A percentile compares a stretch with the other conserved stretches of the same genome.
Conservation (phyloP, 2,113 vertebrate genomes). For the Ammodytes dubius region DNA sequence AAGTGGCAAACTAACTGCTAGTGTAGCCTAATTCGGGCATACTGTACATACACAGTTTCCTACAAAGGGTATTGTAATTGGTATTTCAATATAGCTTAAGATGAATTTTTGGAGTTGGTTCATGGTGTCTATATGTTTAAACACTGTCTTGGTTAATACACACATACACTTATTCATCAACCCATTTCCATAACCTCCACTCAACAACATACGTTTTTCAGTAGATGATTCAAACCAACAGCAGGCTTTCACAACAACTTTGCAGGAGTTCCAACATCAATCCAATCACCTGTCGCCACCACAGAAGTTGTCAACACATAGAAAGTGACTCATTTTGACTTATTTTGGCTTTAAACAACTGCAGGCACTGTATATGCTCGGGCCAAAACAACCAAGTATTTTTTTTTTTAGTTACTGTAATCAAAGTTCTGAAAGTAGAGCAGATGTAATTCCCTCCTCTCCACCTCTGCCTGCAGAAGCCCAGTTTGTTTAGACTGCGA, state of each 20-base stretch:
- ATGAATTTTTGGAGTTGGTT: not conserved
- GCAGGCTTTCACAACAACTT: not conserved
- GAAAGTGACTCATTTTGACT: not conserved
- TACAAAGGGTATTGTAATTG: not conserved
- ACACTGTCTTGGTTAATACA: not conserved
- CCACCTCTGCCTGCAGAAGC: not conserved
- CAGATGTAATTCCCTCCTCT: slow-evolving; percentile 21
- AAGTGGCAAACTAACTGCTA: not conserved
- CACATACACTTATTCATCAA: not conserved
- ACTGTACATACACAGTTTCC: not conserved
- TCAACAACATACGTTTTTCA: not conserved
- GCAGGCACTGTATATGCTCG: no score
- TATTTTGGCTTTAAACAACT: not conserved
- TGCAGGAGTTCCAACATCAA: not conserved
- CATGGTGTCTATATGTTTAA: not conserved
- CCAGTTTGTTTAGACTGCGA: slow-evolving; percentile 10
- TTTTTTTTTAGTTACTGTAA: not conserved
- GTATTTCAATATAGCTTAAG: not conserved
- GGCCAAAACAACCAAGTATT: not conserved
- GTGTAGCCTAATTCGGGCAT: not conserved
- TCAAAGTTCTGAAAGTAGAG: slow-evolving; percentile 37
- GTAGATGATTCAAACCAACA: not conserved
- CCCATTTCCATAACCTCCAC: not conserved
- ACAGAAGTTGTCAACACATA: not conserved
- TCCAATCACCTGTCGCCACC: not conserved